Conservation (phyloP, 2,888 invertebrate species). For the Parnassius smintheus region DNA sequence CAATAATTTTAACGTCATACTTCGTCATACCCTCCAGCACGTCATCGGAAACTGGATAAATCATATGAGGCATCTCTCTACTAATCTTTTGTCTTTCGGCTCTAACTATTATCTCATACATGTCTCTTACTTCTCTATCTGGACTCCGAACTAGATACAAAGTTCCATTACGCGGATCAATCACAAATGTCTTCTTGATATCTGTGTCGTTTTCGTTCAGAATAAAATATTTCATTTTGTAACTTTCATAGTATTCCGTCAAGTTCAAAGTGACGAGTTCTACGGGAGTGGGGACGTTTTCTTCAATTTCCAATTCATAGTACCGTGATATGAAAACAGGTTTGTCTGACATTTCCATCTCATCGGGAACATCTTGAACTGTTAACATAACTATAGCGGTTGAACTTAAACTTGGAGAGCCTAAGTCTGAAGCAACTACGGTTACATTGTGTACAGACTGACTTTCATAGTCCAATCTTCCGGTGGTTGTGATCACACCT, state of each 20-base stretch:
- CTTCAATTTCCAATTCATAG: slow-evolving; percentile 91
- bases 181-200: slow-evolving; percentile 83
- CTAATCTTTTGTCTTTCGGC: slow-evolving; percentile 81
- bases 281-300: slow-evolving; percentile 89
- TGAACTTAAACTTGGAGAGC: slow-evolving; percentile 90
- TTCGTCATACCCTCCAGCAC: slow-evolving; percentile 85
- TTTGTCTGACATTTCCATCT: slow-evolving; percentile 68
- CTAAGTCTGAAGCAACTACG: slow-evolving; percentile 91
- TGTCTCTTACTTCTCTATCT: slow-evolving; percentile 86
- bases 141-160: slow-evolving; percentile 87
- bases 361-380: slow-evolving; percentile 84
- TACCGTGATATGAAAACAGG: slow-evolving; percentile 85
- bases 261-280: slow-evolving; percentile 89
- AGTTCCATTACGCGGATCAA: slow-evolving; percentile 89
- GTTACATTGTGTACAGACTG: slow-evolving; percentile 87
- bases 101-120: slow-evolving; percentile 81
- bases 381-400: slow-evolving; percentile 87
- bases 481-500: slow-evolving; percentile 88
- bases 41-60: slow-evolving; percentile 88
- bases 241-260: slow-evolving; percentile 83
- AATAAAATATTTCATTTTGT: slow-evolving; percentile 84
- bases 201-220: slow-evolving; percentile 82
- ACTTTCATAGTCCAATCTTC: slow-evolving; percentile 86
- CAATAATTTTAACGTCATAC: slow-evolving; percentile 90
- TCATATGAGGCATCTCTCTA: slow-evolving; percentile 86